Evolutionary conservation across 1,140 invertebrate genomes (phyloP).

Genomic region (Lethrus apterus): DNA sequence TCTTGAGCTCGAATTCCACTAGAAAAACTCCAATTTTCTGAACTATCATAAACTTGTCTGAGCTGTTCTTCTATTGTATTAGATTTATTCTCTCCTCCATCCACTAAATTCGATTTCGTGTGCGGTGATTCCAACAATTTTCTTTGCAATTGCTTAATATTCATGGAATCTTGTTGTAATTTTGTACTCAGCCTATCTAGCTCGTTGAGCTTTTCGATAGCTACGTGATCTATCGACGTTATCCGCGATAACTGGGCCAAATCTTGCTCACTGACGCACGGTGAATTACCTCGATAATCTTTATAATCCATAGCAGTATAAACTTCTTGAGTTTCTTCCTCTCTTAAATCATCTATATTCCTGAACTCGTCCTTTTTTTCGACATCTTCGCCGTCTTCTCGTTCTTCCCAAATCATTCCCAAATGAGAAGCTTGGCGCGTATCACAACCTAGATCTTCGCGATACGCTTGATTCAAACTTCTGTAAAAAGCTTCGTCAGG

Average conservation of each 20-base stretch:
- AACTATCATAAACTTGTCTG: conserved; percentile 57
- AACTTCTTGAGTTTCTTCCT: conserved; percentile 54
- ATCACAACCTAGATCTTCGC: conserved; percentile 65
- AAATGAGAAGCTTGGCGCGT: conserved; percentile 59
- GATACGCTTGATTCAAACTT: conserved; percentile 78
- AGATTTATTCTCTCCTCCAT: conserved; percentile 50
- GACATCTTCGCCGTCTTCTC: conserved; percentile 44
- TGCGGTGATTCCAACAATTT: conserved; percentile 54
- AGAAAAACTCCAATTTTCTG: conserved; percentile 66
- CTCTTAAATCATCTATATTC: conserved; percentile 44
- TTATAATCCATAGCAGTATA: conserved; percentile 73
- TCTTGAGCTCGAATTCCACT: conserved; percentile 53
- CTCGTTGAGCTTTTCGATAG: conserved; percentile 69
- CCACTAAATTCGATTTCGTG: conserved; percentile 42
- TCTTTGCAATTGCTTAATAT: conserved; percentile 65
- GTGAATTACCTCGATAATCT: conserved; percentile 65
- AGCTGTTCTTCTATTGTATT: conserved; percentile 64
- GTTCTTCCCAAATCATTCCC: conserved; percentile 75
- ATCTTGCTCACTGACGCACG: conserved; percentile 69
- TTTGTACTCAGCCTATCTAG: conserved; percentile 66
- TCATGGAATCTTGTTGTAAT: conserved; percentile 69
- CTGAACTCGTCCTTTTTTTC: conserved; percentile 36
- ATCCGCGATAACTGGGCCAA: conserved; percentile 65
- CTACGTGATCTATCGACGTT: conserved; percentile 66
- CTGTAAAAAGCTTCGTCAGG: conserved; percentile 84